A percentile compares a stretch with the other conserved stretches of the same genome.
Evolutionary conservation across 2,797 vertebrate species (phyloP).

Genomic region (Cynodonichthys magdalenae): DNA sequence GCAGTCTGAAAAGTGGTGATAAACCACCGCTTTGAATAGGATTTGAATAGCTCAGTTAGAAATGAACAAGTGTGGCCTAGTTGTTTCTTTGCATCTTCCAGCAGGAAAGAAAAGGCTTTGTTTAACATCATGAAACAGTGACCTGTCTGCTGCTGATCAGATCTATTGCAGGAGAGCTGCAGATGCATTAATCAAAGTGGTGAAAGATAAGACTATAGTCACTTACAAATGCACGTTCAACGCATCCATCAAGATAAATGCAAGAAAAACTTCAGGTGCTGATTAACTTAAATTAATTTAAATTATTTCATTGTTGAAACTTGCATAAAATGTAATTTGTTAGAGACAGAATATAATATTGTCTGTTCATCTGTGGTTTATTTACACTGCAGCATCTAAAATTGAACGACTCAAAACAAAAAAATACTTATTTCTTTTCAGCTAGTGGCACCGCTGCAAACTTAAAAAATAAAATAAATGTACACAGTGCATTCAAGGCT

Average conservation of each 20-base stretch:
- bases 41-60: slow-evolving; percentile 73
- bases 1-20: slow-evolving; percentile 4
- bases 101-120: slow-evolving; percentile 1
- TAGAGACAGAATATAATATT: no score
- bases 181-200: neutral
- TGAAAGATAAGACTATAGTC: neutral
- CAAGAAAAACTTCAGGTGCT: no score
- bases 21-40: slow-evolving; percentile 54
- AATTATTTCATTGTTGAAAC: no score
- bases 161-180: neutral
- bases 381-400: no score
- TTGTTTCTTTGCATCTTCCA: slow-evolving; percentile 22
- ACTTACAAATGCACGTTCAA: neutral
- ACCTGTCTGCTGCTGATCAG: neutral
- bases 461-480: no score
- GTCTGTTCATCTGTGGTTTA: no score
- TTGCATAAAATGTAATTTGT: no score
- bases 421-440: no score
- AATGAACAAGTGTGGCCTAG: slow-evolving; percentile 11
- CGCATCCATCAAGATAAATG: neutral
- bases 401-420: no score
- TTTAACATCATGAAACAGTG: slow-evolving; percentile 15
- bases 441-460: no score
- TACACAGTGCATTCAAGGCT: no score
- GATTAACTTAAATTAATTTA: no score